Conservation (phyloP, 1,140 invertebrate genomes). For the Ceratina australensis region DNA sequence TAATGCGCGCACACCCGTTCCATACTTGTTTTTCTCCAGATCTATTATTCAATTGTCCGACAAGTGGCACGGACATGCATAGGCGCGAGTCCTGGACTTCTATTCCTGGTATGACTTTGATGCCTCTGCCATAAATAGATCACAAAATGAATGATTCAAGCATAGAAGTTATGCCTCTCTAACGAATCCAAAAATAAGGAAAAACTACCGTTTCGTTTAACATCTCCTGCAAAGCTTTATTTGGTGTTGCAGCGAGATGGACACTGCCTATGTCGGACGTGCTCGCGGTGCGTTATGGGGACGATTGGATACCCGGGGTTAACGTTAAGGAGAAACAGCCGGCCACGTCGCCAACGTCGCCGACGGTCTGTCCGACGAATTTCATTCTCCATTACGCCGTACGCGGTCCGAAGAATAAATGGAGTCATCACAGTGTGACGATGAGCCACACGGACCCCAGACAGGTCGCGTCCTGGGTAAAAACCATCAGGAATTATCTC, state of each 20-base stretch:
- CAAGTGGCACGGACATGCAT: not conserved
- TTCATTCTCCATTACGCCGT: constrained; percentile 84
- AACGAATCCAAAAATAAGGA: too few species aligned
- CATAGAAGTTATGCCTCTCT: too few species aligned
- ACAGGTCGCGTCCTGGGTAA: constrained; percentile 83
- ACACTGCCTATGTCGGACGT: constrained; percentile 80
- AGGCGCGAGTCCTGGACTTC: too few species aligned
- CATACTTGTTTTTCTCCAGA: not conserved
- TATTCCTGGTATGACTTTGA: too few species aligned
- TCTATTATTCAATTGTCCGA: not conserved
- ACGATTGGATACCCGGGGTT: constrained; percentile 68
- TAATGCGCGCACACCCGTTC: not conserved
- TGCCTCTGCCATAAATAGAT: too few species aligned
- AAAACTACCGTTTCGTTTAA: too few species aligned
- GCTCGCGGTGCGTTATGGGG: constrained; percentile 79
- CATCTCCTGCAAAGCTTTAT: too few species aligned
- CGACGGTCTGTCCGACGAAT: constrained; percentile 76
- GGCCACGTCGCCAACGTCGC: constrained; percentile 53
- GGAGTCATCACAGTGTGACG: constrained; percentile 81
- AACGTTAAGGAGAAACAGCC: constrained; percentile 55
- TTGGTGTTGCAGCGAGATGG: constrained; percentile 77
- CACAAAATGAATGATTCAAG: too few species aligned
- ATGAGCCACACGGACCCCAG: constrained; percentile 83
- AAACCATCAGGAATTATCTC: constrained; percentile 81
- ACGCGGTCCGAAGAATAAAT: constrained; percentile 81